Evolutionary conservation across 53 echinoderm and acorn worm species (phyloP).

Genomic region (Stichopus horrens): DNA sequence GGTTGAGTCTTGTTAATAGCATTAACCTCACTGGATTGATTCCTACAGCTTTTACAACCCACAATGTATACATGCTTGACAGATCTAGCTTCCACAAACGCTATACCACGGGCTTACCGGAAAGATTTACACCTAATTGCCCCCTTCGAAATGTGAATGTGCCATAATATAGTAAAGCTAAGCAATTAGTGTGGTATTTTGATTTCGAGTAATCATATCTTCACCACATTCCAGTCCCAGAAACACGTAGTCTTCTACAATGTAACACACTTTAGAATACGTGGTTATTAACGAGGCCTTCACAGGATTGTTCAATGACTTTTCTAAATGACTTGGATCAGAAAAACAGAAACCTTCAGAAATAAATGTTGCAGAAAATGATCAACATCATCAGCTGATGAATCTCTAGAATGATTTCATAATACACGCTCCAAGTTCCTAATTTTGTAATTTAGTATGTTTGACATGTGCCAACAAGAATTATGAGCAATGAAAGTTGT

Average conservation of each 20-base stretch:
- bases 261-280: conserved; percentile 44
- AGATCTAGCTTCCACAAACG: conserved; percentile 54
- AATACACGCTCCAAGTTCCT: conserved; percentile 1
- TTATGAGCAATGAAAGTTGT: conserved; percentile 39
- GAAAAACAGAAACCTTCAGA: conserved; percentile 46
- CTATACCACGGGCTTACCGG: conserved; percentile 32
- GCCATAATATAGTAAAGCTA: conserved; percentile 13
- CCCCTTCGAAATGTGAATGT: neutral
- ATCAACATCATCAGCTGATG: neutral
- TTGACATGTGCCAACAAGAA: conserved; percentile 42
- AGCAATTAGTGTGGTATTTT: too few species aligned
- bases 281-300: conserved; percentile 27
- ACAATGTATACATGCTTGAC: conserved; percentile 26
- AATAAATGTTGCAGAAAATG: neutral
- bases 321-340: conserved; percentile 35
- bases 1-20: conserved; percentile 41
- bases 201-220: conserved; percentile 49
- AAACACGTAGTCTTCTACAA: conserved; percentile 31
- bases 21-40: neutral
- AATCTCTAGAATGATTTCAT: neutral
- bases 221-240: conserved; percentile 27
- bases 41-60: conserved; percentile 53
- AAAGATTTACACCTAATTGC: too few species aligned
- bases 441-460: conserved; percentile 36
- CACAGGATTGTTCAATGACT: conserved; percentile 25